Evolutionary conservation across 2,888 invertebrate genomes (phyloP), one percentile per base, ranked within the genome.

Genomic region (Scelioninae gen. 1): DNA sequence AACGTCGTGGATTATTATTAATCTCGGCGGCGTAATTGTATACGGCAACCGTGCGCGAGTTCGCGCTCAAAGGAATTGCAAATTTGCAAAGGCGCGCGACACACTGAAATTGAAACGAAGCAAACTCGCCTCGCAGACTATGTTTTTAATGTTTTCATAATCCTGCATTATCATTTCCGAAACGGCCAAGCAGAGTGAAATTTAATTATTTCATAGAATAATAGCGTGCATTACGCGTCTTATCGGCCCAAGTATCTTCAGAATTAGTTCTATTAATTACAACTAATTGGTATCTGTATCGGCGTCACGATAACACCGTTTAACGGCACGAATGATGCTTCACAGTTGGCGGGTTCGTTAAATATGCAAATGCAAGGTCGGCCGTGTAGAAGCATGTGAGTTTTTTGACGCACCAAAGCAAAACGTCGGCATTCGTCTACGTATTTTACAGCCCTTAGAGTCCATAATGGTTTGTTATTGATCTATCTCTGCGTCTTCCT

Each of bases 381-480:
- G 9, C 29, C 32, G 15, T 9, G 15, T n/a, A 32, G 13, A 1
- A 10, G 32, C 47, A 10, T 55, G 47, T 51, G 66, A 10, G 32
- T 9, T 43, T 63, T 78, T 58, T 55, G 49, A 60, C 72, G 51
- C 56, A 32, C 38, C 34, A n/a, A 11, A 38, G 40, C 62, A 38
- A 66, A 71, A 65, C 13, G 66, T 53, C 38, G 11, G 40, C 63
- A 56, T 51, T 78, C 62, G 63, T 82, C 65, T 47, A 31, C 34
- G 58, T 65, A 72, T 72, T 81, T 82, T 74, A 71, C 60, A 84
- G 84, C 85, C 85, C 84, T 86, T 69, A 80, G 87, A 87, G 87
- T 87, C 89, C 88, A 88, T 91, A 91, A 91, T 90, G 90, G 90
- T 90, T 91, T 90, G 89, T 91, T 91, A 91, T 91, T 91, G 91